Evolutionary conservation across 1,140 invertebrate species (phyloP).

Genomic region (Hyles euphorbiae): DNA sequence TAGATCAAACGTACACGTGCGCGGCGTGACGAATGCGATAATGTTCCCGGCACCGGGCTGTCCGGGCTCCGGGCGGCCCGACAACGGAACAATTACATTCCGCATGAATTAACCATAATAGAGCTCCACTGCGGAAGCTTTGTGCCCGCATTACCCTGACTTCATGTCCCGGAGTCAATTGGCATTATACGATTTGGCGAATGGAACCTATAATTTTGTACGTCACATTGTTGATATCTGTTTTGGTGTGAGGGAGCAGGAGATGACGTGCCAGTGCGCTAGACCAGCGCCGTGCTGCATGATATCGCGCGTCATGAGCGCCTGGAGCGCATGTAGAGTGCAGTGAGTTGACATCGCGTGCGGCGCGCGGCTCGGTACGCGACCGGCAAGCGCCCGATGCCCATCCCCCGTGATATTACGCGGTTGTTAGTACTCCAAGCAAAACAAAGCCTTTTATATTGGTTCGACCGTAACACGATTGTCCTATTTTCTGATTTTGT

Average conservation of each 20-base stretch:
- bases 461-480: too few species aligned
- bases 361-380: constrained; percentile 12
- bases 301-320: constrained; percentile 16
- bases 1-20: constrained; percentile 71
- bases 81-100: constrained; percentile 63
- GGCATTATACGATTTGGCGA: constrained; percentile 29
- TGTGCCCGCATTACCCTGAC: constrained; percentile 46
- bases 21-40: constrained; percentile 70
- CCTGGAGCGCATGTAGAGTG: background rate
- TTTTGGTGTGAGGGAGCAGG: constrained; percentile 4
- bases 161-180: constrained; percentile 37
- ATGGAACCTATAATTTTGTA: background rate
- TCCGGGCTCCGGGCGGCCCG: constrained; percentile 18
- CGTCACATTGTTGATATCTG: constrained; percentile 5
- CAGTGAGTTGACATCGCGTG: constrained; percentile 59
- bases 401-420: constrained; percentile 36
- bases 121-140: constrained; percentile 48
- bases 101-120: constrained; percentile 63
- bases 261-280: constrained; percentile 14
- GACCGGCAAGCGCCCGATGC: too few species aligned
- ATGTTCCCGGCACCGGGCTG: constrained; percentile 43
- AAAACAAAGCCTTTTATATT: constrained; percentile 1
- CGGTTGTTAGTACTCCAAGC: constrained; percentile 42
- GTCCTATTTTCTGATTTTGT: too few species aligned
- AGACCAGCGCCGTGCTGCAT: too few species aligned